phyloP scores from a whole-genome alignment of 1,140 invertebrate genomes.

The silkworm (Bombyx mori) region ASM3026992v2 NC_085116.1:12521501-12522000 shows the following conservation, averaged over 20 bases:
- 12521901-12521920: slow-evolving; percentile 65
- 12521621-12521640: slow-evolving; percentile 49
- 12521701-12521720: slow-evolving; percentile 68
- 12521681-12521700: slow-evolving; percentile 11
- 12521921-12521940: slow-evolving; percentile 67
- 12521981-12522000: slow-evolving; percentile 68
- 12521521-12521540: slow-evolving; percentile 58
- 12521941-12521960: slow-evolving; percentile 62
- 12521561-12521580: slow-evolving; percentile 27
- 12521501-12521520: slow-evolving; percentile 43
- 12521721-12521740: slow-evolving; percentile 60
- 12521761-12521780: slow-evolving; percentile 70
- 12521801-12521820: slow-evolving; percentile 65
- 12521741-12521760: slow-evolving; percentile 65
- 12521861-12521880: slow-evolving; percentile 36
- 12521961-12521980: slow-evolving; percentile 58
- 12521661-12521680: background rate
- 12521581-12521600: slow-evolving; percentile 42
- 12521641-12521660: slow-evolving; percentile 43
- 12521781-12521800: slow-evolving; percentile 69
- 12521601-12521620: slow-evolving; percentile 66
- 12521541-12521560: slow-evolving; percentile 42
- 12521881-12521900: slow-evolving; percentile 58
- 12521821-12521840: slow-evolving; percentile 63
- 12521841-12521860: slow-evolving; percentile 68